Evolutionary conservation across 2,797 vertebrate genomes (phyloP).

Genomic region (Tragelaphus eurycerus): DNA sequence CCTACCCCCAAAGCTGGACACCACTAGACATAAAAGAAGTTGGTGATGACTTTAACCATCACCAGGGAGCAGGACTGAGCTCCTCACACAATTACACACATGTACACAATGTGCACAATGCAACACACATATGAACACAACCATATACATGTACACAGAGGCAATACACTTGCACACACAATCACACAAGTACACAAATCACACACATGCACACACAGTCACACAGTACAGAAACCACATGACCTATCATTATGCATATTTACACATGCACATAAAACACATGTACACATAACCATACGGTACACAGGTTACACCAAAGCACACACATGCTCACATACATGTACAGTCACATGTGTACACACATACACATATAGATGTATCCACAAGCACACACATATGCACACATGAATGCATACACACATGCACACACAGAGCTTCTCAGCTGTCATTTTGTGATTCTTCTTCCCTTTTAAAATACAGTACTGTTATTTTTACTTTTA

Average conservation of each 20-base stretch:
- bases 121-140: neutral
- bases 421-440: neutral
- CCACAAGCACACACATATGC: neutral
- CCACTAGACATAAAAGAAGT: neutral
- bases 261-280: neutral
- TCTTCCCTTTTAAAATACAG: neutral
- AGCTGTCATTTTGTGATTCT: neutral
- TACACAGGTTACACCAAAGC: neutral
- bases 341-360: neutral
- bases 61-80: neutral
- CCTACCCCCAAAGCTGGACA: neutral
- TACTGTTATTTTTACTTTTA: neutral
- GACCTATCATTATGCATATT: neutral
- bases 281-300: neutral
- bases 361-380: neutral
- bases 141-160: neutral
- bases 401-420: neutral
- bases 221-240: neutral
- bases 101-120: neutral
- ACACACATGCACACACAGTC: neutral
- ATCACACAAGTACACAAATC: accelerated
- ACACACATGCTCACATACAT: neutral
- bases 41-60: neutral
- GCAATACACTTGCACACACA: neutral
- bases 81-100: neutral